phyloP scores from a whole-genome alignment of 2,113 vertebrate species.

The Bos javanicus region DNA sequence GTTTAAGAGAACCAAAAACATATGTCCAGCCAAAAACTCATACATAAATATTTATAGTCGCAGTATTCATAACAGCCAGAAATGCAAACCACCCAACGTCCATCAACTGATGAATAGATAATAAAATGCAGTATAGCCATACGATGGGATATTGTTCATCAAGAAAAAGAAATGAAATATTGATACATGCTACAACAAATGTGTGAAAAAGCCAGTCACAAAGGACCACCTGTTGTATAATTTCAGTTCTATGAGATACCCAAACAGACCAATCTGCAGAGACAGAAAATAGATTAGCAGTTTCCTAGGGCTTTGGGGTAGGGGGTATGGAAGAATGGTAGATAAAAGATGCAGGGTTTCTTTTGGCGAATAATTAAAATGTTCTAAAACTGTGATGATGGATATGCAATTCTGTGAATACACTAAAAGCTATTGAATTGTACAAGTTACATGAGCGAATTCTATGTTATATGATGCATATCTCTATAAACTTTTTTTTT shows the following conservation, averaged over 20 bases:
- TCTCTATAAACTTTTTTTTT: not conserved
- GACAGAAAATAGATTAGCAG: not conserved
- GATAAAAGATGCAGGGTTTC: not conserved
- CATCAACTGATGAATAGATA: not conserved
- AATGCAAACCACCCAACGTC: not conserved
- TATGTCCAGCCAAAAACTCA: not conserved
- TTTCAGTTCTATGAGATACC: not conserved
- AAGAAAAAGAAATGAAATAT: not conserved
- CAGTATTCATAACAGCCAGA: not conserved
- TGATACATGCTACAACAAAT: not conserved
- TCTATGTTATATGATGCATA: not conserved
- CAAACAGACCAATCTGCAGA: not conserved
- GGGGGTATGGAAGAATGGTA: not conserved
- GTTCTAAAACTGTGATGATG: not conserved
- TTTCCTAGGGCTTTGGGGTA: not conserved
- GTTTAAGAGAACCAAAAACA: not conserved
- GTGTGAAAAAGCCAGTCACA: not conserved
- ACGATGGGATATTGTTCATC: not conserved
- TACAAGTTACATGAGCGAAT: not conserved
- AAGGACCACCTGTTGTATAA: not conserved
- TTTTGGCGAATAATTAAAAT: not conserved
- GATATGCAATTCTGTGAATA: not conserved
- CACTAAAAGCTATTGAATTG: not conserved
- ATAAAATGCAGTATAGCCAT: not conserved
- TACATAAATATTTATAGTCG: not conserved